Conservation (phyloP, 2,113 vertebrate genomes). For the Paralichthys olivaceus region DNA sequence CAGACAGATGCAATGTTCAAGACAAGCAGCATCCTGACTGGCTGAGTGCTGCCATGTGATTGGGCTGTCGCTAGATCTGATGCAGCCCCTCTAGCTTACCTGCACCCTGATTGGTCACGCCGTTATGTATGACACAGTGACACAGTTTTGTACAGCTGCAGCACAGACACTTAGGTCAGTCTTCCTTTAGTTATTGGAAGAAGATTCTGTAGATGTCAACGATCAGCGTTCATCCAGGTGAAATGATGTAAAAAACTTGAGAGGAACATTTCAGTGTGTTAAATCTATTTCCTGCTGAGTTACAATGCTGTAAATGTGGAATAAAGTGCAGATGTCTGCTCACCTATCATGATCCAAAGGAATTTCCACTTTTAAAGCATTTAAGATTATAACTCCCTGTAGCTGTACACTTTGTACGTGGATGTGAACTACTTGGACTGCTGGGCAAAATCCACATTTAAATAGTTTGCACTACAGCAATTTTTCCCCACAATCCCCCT, state of each 20-base stretch:
- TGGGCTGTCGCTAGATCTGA: constrained; percentile 28
- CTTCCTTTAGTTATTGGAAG: constrained; percentile 1
- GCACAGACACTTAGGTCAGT: neutral
- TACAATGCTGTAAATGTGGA: too few species aligned
- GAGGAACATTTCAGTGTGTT: too few species aligned
- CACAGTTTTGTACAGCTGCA: constrained; percentile 57
- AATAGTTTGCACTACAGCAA: too few species aligned
- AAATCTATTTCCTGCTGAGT: too few species aligned
- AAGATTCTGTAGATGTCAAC: neutral
- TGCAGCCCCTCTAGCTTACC: constrained; percentile 40
- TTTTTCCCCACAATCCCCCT: too few species aligned
- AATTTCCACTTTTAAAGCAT: constrained; percentile 2
- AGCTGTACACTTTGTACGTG: neutral
- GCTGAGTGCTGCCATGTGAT: constrained; percentile 43
- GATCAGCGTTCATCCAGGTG: neutral
- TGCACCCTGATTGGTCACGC: constrained; percentile 65
- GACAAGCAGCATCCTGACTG: constrained; percentile 39
- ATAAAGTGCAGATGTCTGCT: neutral
- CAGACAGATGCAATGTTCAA: constrained; percentile 11
- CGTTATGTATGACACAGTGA: constrained; percentile 74
- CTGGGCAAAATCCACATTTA: too few species aligned
- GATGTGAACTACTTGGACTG: neutral
- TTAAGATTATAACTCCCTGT: too few species aligned
- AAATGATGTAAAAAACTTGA: too few species aligned
- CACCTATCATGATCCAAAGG: neutral